Base-by-base conservation (phyloP, 2,797 vertebrate species). In the Mormyrus proboscirostris region DNA sequence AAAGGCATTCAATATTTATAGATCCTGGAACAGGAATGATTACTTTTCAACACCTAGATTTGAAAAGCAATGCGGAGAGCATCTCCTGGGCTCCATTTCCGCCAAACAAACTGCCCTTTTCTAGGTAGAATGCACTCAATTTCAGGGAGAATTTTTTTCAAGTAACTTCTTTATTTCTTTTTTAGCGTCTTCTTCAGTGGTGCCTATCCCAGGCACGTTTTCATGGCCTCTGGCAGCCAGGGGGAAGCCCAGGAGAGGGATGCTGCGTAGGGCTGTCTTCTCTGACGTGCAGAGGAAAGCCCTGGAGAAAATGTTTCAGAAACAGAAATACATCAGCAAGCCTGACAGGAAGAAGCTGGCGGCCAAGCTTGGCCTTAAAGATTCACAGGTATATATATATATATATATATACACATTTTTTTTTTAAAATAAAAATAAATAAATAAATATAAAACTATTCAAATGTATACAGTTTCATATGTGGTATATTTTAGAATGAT, bases 261-360 rank as follows among this genome's bases (percentile, higher is more conserved):
- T 99, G 98, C 95, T 99, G 44, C 96, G 98, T 7, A 94, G 98
- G 0, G 98, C 98, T 0, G 98, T 99, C 89, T 99, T 99, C 95
- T 99, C 98, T 0, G 98, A 99, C 0, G 97, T 99, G 3, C 98
- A 99, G 93, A 96, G 98, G 89, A 99, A 99, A 92, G 98, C 98
- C 0, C 92, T 99, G 91, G 98, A 99, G 95, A 99, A 98, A 93
- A 99, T 98, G 97, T 99, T 99, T 94, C 98, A 99, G 94, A 99
- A 99, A 90, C 98, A 99, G 94, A 99, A 99, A 92, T 99, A 99
- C 93, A 99, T 99, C 96, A 99, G 98, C 96, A 99, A 99, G 90
- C 98, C 98, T 0, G 98, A 99, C 91, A 94, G 98, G 89, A 99
- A 98, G 94, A 99, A 99, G 89, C 92, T 99, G 90, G 98, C 98